Evolutionary conservation across 2,797 vertebrate species (phyloP).

Genomic region (Parotocinclus haroldoi): DNA sequence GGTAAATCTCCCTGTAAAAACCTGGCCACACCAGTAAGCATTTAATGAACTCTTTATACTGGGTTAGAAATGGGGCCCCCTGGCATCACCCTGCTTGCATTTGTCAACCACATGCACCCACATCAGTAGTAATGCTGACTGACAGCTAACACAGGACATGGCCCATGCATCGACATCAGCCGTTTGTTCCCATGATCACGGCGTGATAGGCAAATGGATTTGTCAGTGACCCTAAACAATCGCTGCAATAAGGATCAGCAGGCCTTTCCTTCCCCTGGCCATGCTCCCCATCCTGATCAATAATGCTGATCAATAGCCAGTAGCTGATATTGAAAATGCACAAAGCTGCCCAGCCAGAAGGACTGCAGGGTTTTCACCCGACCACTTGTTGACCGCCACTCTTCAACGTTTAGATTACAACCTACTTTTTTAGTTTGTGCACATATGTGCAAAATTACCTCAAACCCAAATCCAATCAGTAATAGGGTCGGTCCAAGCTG

Average conservation of each 20-base stretch:
- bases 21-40: too few species aligned
- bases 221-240: slow-evolving; percentile 64
- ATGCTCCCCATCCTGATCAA: slow-evolving; percentile 61
- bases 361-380: slow-evolving; percentile 10
- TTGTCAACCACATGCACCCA: slow-evolving; percentile 21
- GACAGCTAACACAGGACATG: slow-evolving; percentile 57
- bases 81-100: slow-evolving; percentile 39
- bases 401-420: slow-evolving; percentile 12
- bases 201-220: slow-evolving; percentile 60
- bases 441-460: slow-evolving; percentile 7
- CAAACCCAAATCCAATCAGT: slow-evolving; percentile 36
- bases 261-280: slow-evolving; percentile 47
- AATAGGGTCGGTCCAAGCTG: slow-evolving; percentile 27
- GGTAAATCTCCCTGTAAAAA: too few species aligned
- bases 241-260: slow-evolving; percentile 52
- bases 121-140: slow-evolving; percentile 58
- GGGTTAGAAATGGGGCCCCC: slow-evolving; percentile 3
- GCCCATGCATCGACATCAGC: slow-evolving; percentile 58
- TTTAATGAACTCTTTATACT: too few species aligned
- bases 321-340: slow-evolving; percentile 64
- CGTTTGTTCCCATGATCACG: slow-evolving; percentile 60
- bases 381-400: slow-evolving; percentile 49
- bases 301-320: slow-evolving; percentile 63
- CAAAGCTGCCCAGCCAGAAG: slow-evolving; percentile 39
- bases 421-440: too few species aligned